Base-by-base conservation (phyloP, 2,113 vertebrate species). In the Drymodes brunneopygia region DNA sequence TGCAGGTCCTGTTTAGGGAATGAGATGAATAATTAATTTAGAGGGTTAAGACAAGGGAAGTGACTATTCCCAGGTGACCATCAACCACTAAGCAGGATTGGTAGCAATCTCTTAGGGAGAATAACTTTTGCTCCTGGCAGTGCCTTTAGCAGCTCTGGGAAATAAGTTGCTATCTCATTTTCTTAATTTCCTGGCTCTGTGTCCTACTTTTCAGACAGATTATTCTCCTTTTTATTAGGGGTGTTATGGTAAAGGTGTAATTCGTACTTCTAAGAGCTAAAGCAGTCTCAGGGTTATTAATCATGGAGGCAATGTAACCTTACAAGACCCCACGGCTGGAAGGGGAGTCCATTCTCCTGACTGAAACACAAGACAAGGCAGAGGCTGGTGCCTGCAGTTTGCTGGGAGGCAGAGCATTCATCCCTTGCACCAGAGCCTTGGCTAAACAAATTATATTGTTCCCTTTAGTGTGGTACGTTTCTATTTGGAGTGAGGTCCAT, bases 131-230 rank as follows among this genome's bases (percentile, higher is more conserved):
- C 9, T 89, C 28, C 61, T 85, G 81, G 84, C 50, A 70, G 16
- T 69, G 17, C 48, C 54, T 90, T 77, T 58, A 71, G 50, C 24
- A 91, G 70, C 73, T 90, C 61, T 92, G 94, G 73, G 86, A 94
- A 92, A 82, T 57, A 89, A 87, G 73, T 60, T 81, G 31, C 78
- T 86, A n/a, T 65, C 73, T 94, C 86, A 82, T 89, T 95, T 92
- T 86, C 77, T 96, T 96, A 81, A 94, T 91, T 56, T 94, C 70
- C 66, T 96, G 87, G 81, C 81, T 94, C 42, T 31, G 14, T 42
- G 62, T 95, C 78, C 79, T 91, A 69, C 54, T 82, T 91, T 89
- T 77, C 62, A 92, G 87, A 75, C 29, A 87, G 40, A 42, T 69
- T 48, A 72, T 89, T 91, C 86, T 83, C 64, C 77, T 81, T 89